Conservation (phyloP, 2,888 invertebrate genomes). For the Oegoconia quadripuncta region DNA sequence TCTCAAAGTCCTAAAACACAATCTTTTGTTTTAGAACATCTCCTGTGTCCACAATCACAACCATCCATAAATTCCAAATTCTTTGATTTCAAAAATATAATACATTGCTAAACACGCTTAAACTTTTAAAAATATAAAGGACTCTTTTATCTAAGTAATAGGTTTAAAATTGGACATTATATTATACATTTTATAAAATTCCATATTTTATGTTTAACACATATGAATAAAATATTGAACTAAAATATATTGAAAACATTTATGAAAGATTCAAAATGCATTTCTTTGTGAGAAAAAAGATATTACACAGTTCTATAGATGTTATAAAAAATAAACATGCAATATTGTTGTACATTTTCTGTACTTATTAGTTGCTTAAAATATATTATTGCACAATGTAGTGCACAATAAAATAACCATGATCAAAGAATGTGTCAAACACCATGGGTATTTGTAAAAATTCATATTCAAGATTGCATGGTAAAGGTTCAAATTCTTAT, state of each 20-base stretch:
- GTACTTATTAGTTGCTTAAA: too few species aligned
- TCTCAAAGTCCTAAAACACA: neutral
- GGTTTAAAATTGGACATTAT: conserved; percentile 18
- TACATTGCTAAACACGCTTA: conserved; percentile 17
- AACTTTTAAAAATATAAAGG: conserved; percentile 40
- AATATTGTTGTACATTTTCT: too few species aligned
- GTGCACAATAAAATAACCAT: too few species aligned
- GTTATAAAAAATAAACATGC: too few species aligned
- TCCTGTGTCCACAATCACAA: conserved; percentile 55
- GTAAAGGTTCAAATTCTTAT: conserved; percentile 19
- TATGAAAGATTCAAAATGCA: too few species aligned
- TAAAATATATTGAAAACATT: too few species aligned
- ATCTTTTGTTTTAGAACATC: conserved; percentile 23
- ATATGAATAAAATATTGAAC: neutral
- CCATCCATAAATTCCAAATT: conserved; percentile 62
- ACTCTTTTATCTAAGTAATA: conserved; percentile 32
- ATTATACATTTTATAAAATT: conserved; percentile 5
- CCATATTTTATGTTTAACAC: neutral
- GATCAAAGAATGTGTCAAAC: too few species aligned
- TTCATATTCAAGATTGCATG: neutral
- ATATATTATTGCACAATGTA: too few species aligned
- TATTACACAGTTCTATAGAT: too few species aligned
- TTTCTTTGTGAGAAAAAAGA: too few species aligned
- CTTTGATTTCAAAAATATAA: conserved; percentile 48
- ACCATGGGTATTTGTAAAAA: neutral